A percentile compares a stretch with the other conserved stretches of the same genome.
phyloP scores from a whole-genome alignment of 2,888 invertebrate genomes.

The Ichneumon xanthorius region DNA sequence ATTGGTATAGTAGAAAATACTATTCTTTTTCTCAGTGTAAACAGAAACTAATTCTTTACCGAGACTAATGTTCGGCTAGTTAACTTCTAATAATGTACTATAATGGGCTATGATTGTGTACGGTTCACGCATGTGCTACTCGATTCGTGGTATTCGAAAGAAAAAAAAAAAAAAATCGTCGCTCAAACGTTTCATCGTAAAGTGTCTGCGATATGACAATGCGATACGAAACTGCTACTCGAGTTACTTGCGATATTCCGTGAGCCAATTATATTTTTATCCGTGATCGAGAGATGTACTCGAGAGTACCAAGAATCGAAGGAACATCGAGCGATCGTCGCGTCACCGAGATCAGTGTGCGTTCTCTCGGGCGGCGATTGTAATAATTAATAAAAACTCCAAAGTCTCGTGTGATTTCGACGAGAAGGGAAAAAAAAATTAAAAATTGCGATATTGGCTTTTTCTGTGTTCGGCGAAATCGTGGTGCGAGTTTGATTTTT shows the following conservation, averaged over 20 bases:
- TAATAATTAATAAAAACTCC: slow-evolving; percentile 35
- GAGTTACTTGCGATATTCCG: slow-evolving; percentile 30
- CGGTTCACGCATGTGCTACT: slow-evolving; percentile 41
- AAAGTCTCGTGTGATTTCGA: slow-evolving; percentile 35
- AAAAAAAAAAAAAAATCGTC: slow-evolving; percentile 22
- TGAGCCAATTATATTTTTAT: slow-evolving; percentile 65
- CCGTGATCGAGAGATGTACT: slow-evolving; percentile 49
- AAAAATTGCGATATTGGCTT: slow-evolving; percentile 15
- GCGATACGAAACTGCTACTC: not conserved
- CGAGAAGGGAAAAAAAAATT: slow-evolving; percentile 9
- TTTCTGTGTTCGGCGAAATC: slow-evolving; percentile 25
- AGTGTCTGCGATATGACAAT: slow-evolving; percentile 20
- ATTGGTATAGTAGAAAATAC: too few species aligned
- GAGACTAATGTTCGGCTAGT: slow-evolving; percentile 57
- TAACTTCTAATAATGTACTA: slow-evolving; percentile 55
- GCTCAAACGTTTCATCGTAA: slow-evolving; percentile 53
- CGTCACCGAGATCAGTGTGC: slow-evolving; percentile 23
- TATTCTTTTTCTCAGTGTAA: not conserved
- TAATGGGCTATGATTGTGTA: slow-evolving; percentile 56
- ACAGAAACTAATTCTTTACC: slow-evolving; percentile 47
- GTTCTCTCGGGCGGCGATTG: slow-evolving; percentile 45
- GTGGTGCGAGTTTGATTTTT: slow-evolving; percentile 39
- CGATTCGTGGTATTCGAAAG: slow-evolving; percentile 65
- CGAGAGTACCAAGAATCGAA: slow-evolving; percentile 64
- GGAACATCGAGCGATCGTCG: slow-evolving; percentile 35